These are phyloP conservation scores for Sisor rabdophorus DNA, from an alignment of 2,113 vertebrate species.

Conservation along the genomic window DNA sequence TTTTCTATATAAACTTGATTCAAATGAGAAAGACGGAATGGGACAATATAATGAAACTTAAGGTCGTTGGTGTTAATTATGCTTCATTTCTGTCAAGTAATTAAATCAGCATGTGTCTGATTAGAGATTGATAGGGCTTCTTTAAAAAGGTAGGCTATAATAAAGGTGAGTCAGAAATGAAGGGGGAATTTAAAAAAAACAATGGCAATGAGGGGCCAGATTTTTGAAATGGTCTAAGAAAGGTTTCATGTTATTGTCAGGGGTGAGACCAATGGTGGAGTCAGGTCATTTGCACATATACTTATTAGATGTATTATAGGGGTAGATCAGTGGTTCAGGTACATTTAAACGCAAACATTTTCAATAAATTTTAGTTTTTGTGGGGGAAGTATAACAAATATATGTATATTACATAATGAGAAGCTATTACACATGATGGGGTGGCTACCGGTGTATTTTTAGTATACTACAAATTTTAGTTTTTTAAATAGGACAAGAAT, in stretches of 20 bases:
- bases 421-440: no score
- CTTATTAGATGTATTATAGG: no score
- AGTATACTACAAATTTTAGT: no score
- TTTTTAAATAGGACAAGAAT: background rate
- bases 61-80: slow-evolving; percentile 63
- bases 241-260: background rate
- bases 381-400: no score
- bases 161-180: slow-evolving; percentile 61
- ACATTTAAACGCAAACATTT: no score
- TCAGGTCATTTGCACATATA: no score
- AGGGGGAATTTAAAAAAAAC: slow-evolving; percentile 40
- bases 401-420: no score
- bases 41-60: slow-evolving; percentile 51
- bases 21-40: slow-evolving; percentile 34
- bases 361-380: no score
- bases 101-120: slow-evolving; percentile 62
- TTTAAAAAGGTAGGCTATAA: slow-evolving; percentile 47
- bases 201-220: background rate
- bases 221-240: background rate
- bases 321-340: no score
- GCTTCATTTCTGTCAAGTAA: slow-evolving; percentile 58
- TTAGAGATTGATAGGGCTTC: slow-evolving; percentile 49
- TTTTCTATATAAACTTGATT: slow-evolving; percentile 56
- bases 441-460: no score
- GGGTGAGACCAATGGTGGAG: no score